Evolutionary conservation across 1,140 invertebrate species (phyloP).

Genomic region (Drosophila nasuta): DNA sequence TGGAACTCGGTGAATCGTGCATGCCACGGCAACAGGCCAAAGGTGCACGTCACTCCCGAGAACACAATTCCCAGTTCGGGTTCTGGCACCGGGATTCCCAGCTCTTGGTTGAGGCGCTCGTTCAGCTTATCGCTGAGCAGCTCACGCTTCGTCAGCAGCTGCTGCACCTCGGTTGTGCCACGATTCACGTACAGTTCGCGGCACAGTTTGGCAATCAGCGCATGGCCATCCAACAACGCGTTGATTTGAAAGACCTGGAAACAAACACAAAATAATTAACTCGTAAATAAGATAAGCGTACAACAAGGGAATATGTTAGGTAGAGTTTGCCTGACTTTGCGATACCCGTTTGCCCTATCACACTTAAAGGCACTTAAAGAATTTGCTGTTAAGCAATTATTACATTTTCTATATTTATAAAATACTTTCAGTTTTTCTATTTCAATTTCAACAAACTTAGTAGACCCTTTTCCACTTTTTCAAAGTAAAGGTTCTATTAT

Average conservation of each 20-base stretch:
- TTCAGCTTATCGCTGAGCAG: constrained; percentile 58
- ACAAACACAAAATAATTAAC: not conserved
- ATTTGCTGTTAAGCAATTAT: too few relatives aligned
- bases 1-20: constrained; percentile 81
- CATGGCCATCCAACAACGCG: constrained; percentile 54
- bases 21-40: constrained; percentile 79
- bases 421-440: too few relatives aligned
- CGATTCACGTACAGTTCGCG: constrained; percentile 66
- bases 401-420: too few relatives aligned
- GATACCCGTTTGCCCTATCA: too few relatives aligned
- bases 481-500: too few relatives aligned
- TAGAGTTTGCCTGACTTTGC: too few relatives aligned
- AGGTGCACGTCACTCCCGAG: constrained; percentile 65
- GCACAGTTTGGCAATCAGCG: constrained; percentile 77
- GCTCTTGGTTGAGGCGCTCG: constrained; percentile 47
- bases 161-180: constrained; percentile 47
- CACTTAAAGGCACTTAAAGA: too few relatives aligned
- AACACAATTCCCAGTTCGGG: constrained; percentile 78
- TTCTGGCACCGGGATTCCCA: constrained; percentile 60
- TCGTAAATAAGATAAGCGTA: not conserved
- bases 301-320: not conserved
- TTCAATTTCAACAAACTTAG: too few relatives aligned
- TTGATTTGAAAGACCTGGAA: constrained; percentile 67
- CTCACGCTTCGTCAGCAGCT: constrained; percentile 61
- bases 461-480: too few relatives aligned